Percentiles rank a stretch among this genome's conserved stretches.
phyloP scores from a whole-genome alignment of 1,140 invertebrate genomes.

The Heliothis virescens region DNA sequence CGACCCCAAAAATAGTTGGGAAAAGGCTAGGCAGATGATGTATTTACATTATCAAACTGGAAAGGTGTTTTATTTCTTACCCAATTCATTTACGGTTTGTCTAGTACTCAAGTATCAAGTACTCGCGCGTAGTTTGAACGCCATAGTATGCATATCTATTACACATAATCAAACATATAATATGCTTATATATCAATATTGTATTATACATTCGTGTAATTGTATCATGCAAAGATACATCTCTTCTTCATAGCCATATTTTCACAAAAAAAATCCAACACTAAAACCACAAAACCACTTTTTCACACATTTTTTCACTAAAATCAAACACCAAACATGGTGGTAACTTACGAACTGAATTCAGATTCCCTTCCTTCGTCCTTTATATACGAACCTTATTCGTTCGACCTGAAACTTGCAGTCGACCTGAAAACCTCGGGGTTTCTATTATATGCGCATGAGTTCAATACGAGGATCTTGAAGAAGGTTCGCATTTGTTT shows the following conservation, averaged over 20 bases:
- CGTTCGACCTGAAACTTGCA: slow-evolving; percentile 65
- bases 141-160: too few species aligned
- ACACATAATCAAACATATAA: too few species aligned
- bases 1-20: too few species aligned
- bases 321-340: slow-evolving; percentile 37
- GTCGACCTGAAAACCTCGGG: slow-evolving; percentile 56
- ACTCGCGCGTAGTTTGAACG: too few species aligned
- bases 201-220: too few species aligned
- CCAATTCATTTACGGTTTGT: too few species aligned
- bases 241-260: neutral
- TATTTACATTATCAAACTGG: too few species aligned
- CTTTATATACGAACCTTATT: slow-evolving; percentile 61
- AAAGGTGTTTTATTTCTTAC: too few species aligned
- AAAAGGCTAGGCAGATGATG: too few species aligned
- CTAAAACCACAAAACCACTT: neutral
- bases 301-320: neutral
- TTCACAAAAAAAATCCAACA: neutral
- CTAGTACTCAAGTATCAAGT: too few species aligned
- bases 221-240: too few species aligned
- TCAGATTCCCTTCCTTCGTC: slow-evolving; percentile 48
- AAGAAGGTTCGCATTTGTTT: slow-evolving; percentile 32
- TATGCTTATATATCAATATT: too few species aligned
- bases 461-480: slow-evolving; percentile 46
- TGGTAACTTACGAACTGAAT: slow-evolving; percentile 57
- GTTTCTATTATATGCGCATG: slow-evolving; percentile 52